Conservation (phyloP, 92 coral and sea anemone genomes). For the Parazoanthus darwini region DNA sequence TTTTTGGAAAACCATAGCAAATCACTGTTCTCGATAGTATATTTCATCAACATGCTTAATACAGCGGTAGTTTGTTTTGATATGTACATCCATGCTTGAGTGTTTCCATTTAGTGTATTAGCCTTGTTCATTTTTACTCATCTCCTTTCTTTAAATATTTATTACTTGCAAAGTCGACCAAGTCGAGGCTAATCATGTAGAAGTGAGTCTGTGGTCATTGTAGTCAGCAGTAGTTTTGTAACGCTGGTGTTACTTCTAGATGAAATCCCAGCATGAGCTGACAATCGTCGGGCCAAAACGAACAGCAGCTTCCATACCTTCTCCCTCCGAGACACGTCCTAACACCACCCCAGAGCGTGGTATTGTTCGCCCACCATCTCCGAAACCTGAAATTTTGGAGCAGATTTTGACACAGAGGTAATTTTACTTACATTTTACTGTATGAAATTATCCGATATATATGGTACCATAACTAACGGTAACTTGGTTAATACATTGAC, state of each 20-base stretch:
- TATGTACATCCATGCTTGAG: too few relatives aligned
- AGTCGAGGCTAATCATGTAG: too few relatives aligned
- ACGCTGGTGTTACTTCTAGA: background rate
- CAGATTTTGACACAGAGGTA: constrained; percentile 36
- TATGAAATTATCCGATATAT: too few relatives aligned
- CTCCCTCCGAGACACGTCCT: background rate
- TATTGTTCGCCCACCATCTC: constrained; percentile 18
- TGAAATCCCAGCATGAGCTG: constrained; percentile 32
- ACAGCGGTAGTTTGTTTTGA: too few relatives aligned
- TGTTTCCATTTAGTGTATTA: too few relatives aligned
- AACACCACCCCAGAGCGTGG: background rate
- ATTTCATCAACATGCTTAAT: background rate
- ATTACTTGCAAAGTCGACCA: too few relatives aligned
- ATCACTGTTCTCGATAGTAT: background rate
- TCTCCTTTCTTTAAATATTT: too few relatives aligned
- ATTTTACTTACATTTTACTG: background rate
- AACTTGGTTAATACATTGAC: too few relatives aligned
- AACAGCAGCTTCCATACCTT: background rate
- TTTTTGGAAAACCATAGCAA: background rate
- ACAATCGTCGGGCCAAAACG: background rate
- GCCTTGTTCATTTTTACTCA: too few relatives aligned
- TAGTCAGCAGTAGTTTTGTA: background rate
- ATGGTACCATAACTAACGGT: too few relatives aligned
- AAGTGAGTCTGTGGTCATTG: too few relatives aligned
- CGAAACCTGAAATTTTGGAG: constrained; percentile 12